Base-by-base conservation (phyloP, 2,797 vertebrate genomes). In the Xerus rutilus region DNA sequence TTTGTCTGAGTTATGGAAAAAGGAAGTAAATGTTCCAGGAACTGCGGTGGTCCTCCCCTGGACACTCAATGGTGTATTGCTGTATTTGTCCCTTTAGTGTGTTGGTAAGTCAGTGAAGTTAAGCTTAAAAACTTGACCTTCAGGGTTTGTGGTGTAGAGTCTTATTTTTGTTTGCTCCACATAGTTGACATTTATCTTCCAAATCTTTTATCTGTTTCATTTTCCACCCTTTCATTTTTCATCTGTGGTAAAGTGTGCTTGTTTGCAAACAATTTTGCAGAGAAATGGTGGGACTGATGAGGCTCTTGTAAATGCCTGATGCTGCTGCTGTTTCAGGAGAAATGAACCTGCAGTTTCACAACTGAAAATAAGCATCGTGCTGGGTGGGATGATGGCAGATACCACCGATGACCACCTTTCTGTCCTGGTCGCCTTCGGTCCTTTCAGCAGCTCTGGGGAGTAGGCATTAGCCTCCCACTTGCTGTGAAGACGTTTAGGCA, bases 181-280 rank as follows among this genome's bases (percentile, higher is more conserved):
- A 7, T 78, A 84, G 47, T 92, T 84, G 83, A 49, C 43, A 47
- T 70, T 86, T 89, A 57, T 93, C 49, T 94, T 39, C 39, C 35
- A 82, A 52, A 78, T 59, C 23, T 81, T 65, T 82, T 92, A 9
- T 30, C 59, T 69, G 28, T 62, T 28, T 9, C 76, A 0, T 76
- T 85, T 62, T 67, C 10, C 54, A 28, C 13, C 18, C 64, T 86
- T n/a, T 86, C 35, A 59, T 11, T 82, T 82, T 88, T 30, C 64
- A 23, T 92, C n/a, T 32, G 30, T 49, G 23, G 7, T 76, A 30
- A 82, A 32, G 82, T 72, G 32, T 73, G 14, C 64, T 90, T 54
- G 47, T 86, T 89, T 95, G 28, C 21, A 78, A 0, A 39, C 47
- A 39, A 1, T 65, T 87, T 64, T 86, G 20, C 82, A 35, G 62